These are phyloP conservation scores for Emydoidea blandingii DNA, from an alignment of 2,797 vertebrate species.

Conservation along the genomic window DNA sequence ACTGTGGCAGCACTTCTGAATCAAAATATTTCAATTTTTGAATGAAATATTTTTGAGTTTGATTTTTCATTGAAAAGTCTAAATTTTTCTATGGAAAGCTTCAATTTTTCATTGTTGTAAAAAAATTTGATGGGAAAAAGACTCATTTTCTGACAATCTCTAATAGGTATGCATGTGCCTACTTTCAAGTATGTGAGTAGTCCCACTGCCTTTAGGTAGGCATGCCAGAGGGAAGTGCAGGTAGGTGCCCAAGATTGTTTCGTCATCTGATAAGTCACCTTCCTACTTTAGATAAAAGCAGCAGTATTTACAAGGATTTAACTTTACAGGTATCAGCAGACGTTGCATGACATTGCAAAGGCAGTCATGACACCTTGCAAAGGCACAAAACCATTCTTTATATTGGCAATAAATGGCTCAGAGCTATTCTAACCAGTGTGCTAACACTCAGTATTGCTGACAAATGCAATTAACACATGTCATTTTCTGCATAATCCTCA, in stretches of 20 bases:
- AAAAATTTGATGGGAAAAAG: background rate
- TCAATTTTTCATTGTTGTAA: background rate
- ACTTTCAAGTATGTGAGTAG: background rate
- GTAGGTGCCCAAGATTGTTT: no score
- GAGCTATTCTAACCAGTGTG: background rate
- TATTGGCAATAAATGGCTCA: background rate
- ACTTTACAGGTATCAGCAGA: no score
- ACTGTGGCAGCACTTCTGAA: background rate
- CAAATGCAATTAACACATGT: background rate
- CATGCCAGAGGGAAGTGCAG: background rate
- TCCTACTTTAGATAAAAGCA: no score
- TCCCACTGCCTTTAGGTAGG: background rate
- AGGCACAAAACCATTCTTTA: background rate
- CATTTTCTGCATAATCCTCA: background rate
- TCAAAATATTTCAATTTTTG: background rate
- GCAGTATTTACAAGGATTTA: no score
- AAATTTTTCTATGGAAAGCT: background rate
- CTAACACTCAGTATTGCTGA: background rate
- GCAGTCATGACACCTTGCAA: background rate
- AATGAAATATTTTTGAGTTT: background rate
- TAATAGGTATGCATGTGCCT: background rate
- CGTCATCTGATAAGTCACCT: no score
- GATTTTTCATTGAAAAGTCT: background rate
- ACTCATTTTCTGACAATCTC: background rate
- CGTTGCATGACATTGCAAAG: background rate